Base-by-base conservation (phyloP, 1,140 invertebrate genomes). In the Argopecten irradians region DNA sequence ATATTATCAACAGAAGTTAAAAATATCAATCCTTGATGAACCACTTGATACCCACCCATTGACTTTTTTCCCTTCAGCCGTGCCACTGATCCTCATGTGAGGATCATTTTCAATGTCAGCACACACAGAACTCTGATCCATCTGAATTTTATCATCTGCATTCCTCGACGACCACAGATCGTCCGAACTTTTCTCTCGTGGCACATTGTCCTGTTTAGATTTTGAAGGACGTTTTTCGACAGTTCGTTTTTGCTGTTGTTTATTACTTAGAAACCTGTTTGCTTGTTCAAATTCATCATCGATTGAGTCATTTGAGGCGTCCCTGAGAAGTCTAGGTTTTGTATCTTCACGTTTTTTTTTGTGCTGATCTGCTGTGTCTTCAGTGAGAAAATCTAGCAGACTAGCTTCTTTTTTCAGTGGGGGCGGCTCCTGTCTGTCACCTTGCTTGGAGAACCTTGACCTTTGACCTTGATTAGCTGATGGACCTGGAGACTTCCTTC, bases 81-180 rank as follows among this genome's bases (percentile, higher is more conserved):
- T 9, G 71, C 46, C 88, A 41, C 83, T 34, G 34, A 82, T 89
- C 34, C 82, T 83, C 71, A 83, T 86, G 14, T 35, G 36, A 14
- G 92, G 91, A 84, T 92, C 91, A 19, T 87, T 86, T 28, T 90
- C 89, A 19, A 91, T 86, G 36, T 93, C 92, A 55, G 92, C 92
- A 90, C 92, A 93, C 1, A 93, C 7, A 43, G 92, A 93, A 86
- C 92, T 93, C 28, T 91, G 89, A 35, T 93, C 92, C 35, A 83
- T 55, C 33, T 84, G n/a, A 28, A 84, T 33, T 82, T 89, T 88
- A 0, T 87, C 86, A 22, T 83, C 55, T 32, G 36, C 82, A 28
- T n/a, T 87, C 19, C 32, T 32, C 28, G 82, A 83, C 9, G 34
- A 83, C 82, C 34, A 71, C 19, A 32, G 35, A 35, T 43, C 39